Percentiles rank a stretch among this genome's conserved stretches.
phyloP scores from a whole-genome alignment of 2,888 invertebrate species.

The Myopa testacea region DNA sequence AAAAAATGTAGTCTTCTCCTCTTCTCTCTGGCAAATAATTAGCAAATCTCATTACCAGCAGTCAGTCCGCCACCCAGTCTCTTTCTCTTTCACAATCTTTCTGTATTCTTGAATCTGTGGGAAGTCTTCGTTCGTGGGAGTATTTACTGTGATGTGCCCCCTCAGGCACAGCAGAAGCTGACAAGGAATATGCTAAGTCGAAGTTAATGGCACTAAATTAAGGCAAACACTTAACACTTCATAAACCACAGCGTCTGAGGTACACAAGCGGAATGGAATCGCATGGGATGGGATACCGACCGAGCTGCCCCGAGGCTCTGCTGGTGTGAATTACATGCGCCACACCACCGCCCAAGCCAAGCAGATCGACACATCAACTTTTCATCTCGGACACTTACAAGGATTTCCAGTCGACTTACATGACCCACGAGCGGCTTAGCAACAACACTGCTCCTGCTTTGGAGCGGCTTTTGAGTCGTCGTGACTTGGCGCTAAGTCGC shows the following conservation, averaged over 20 bases:
- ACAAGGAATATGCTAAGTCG: conserved; percentile 25
- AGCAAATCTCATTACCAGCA: conserved; percentile 44
- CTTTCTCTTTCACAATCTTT: not conserved
- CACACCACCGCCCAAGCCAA: not conserved
- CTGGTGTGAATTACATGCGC: conserved; percentile 6
- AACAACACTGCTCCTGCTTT: not conserved
- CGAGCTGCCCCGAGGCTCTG: not conserved
- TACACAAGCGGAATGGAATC: not conserved
- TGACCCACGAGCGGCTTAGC: not conserved
- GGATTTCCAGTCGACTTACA: conserved; percentile 21
- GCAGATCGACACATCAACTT: not conserved
- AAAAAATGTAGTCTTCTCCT: conserved; percentile 31
- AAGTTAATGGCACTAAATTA: conserved; percentile 33
- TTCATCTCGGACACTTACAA: conserved; percentile 44
- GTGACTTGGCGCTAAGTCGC: conserved; percentile 56
- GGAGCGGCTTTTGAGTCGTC: conserved; percentile 39
- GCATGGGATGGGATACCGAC: not conserved
- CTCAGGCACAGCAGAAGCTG: conserved; percentile 29
- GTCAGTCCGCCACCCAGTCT: conserved; percentile 3
- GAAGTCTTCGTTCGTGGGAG: conserved; percentile 55
- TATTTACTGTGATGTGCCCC: conserved; percentile 43
- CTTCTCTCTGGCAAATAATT: conserved; percentile 23
- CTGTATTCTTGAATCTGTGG: conserved; percentile 9
- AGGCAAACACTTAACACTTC: conserved; percentile 36
- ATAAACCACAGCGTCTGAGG: conserved; percentile 3